Base-by-base conservation (phyloP, 2,797 vertebrate genomes). In the Anguilla obscura region DNA sequence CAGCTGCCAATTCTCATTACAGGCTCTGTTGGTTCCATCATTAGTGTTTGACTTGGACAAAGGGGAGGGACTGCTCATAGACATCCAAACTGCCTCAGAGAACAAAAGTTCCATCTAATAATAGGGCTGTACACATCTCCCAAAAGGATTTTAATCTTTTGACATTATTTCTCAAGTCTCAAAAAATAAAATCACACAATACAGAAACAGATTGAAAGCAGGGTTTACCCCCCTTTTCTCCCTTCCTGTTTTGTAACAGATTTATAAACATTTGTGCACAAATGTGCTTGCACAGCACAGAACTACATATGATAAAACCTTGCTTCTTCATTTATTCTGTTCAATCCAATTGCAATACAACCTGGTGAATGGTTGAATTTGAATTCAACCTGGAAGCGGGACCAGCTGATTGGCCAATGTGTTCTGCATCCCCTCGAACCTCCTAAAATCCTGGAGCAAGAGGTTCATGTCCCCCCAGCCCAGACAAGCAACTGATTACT, bases 1-100 rank as follows among this genome's bases (percentile, higher is more conserved):
- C 16, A 48, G 48, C 14, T 71, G 82, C 82, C 82, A 84, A 85
- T 88, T 80, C 66, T 58, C 80, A 88, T 85, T 88, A 88, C 33
- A 30, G 30, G 87, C 80, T 69, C 80, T 30, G 80, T 85, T 88
- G 60, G 66, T 52, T 69, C 48, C 27, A 66, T 84, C 54, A 74
- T 88, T 85, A 45, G 24, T 36, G 82, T 88, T 18, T 79, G 82
- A 88, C 84, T 71, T 85, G 36, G 80, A 56, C 80, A 84, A 74
- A 74, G 12, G 30, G 27, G 66, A 88, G 48, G 82, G 60, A 84
- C 56, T 85, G 50, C 60, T n/a, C 56, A 82, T 24, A 87, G 4
- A 33, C 27, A 48, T 79, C 84, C 14, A 21, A 1, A 60, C 24
- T 21, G 27, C 48, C 50, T 0, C 33, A n/a, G 18, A 18, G 36